Conservation (phyloP, 2,113 vertebrate genomes). For the Clarias batrachus region DNA sequence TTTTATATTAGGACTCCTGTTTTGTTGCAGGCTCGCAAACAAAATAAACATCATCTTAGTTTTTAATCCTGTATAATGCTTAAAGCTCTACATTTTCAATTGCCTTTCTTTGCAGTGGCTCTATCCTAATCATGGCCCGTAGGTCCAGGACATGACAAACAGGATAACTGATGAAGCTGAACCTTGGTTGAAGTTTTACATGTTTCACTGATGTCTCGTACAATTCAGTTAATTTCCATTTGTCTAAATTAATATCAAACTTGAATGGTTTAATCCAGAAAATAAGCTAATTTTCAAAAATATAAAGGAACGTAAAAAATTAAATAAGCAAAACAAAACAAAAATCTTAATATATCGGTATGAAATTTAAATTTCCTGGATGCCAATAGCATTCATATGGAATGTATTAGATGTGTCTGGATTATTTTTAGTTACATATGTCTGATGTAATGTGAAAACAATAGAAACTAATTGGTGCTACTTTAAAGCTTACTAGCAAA, state of each 20-base stretch:
- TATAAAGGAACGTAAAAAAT: background rate
- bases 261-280: background rate
- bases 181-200: background rate
- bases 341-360: background rate
- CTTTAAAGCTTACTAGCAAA: background rate
- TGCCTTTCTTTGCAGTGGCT: background rate
- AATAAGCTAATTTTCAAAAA: background rate
- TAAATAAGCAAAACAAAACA: background rate
- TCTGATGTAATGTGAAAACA: background rate
- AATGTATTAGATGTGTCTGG: background rate
- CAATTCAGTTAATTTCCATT: background rate
- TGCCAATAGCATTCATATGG: background rate
- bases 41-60: background rate
- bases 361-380: background rate
- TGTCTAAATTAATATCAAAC: background rate
- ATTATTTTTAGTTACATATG: background rate
- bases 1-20: background rate
- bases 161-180: background rate
- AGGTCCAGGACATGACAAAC: too few species aligned
- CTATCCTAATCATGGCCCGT: background rate
- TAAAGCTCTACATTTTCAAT: slow-evolving; percentile 7
- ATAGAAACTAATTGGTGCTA: background rate
- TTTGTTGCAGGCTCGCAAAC: background rate
- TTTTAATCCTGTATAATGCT: background rate
- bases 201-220: background rate